phyloP scores from a whole-genome alignment of 2,113 vertebrate species.

The Bombycilla garrulus region DNA sequence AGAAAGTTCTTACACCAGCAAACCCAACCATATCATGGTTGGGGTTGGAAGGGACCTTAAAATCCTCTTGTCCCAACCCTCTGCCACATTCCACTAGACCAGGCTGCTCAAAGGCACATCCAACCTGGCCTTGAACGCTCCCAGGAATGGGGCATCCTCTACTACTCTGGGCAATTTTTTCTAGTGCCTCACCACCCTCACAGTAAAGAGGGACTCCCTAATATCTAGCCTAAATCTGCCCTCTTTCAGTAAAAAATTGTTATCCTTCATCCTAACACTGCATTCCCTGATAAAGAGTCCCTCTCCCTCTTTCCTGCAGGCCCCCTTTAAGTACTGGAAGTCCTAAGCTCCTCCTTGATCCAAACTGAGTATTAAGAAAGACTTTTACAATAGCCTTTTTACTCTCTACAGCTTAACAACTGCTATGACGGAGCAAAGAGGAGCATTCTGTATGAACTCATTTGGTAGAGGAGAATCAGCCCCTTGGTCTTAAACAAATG shows the following conservation, averaged over 20 bases:
- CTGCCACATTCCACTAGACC: background rate
- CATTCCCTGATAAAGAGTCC: background rate
- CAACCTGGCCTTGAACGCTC: background rate
- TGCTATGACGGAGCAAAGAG: background rate
- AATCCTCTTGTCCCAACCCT: background rate
- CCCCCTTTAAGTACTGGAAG: background rate
- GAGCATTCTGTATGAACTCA: background rate
- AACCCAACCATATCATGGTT: background rate
- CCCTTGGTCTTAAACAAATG: background rate
- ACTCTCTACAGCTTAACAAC: background rate
- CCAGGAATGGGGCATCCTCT: background rate
- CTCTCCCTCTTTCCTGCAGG: background rate
- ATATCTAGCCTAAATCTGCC: background rate
- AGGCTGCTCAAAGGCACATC: background rate
- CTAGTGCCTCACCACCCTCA: background rate
- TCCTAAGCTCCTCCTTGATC: background rate
- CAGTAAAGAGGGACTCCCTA: background rate
- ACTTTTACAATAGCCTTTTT: background rate
- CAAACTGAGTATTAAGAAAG: background rate
- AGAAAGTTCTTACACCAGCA: background rate
- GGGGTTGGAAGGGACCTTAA: background rate
- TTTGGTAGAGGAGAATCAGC: background rate
- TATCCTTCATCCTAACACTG: background rate
- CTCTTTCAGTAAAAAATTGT: background rate
- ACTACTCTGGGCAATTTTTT: background rate